Conservation (phyloP, 2,888 invertebrate species). For the Muschampia plurimacula region DNA sequence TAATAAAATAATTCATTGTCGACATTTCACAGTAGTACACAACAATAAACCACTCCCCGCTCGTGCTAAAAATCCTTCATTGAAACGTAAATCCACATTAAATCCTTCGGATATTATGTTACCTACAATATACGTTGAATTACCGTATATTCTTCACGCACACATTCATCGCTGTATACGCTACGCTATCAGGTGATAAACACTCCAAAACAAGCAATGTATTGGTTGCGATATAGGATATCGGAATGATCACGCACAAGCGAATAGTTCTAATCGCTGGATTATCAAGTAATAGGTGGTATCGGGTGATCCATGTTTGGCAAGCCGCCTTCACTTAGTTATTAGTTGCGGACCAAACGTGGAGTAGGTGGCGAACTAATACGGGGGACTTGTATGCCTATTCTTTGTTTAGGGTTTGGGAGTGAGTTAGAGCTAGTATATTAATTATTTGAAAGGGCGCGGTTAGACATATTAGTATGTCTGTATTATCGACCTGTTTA, state of each 20-base stretch:
- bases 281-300: constrained; percentile 28
- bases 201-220: constrained; percentile 11
- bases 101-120: constrained; percentile 41
- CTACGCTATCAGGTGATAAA: background rate
- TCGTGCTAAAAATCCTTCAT: constrained; percentile 28
- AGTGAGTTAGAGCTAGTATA: background rate
- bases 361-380: constrained; percentile 18
- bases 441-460: background rate
- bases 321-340: constrained; percentile 22
- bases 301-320: constrained; percentile 39
- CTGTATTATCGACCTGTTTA: no score
- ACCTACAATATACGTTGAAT: constrained; percentile 26
- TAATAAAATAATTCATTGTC: background rate
- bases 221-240: constrained; percentile 1
- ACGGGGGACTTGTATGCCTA: background rate
- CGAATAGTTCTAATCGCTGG: constrained; percentile 17
- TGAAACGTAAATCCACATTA: constrained; percentile 40
- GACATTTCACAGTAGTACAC: no score
- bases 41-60: background rate
- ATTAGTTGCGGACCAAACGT: constrained; percentile 25
- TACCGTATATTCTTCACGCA: background rate
- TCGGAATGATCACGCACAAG: background rate
- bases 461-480: no score
- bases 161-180: background rate
- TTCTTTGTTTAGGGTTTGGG: constrained; percentile 18